Conservation (phyloP, 2,113 vertebrate species). For the Dicrurus megarhynchus region DNA sequence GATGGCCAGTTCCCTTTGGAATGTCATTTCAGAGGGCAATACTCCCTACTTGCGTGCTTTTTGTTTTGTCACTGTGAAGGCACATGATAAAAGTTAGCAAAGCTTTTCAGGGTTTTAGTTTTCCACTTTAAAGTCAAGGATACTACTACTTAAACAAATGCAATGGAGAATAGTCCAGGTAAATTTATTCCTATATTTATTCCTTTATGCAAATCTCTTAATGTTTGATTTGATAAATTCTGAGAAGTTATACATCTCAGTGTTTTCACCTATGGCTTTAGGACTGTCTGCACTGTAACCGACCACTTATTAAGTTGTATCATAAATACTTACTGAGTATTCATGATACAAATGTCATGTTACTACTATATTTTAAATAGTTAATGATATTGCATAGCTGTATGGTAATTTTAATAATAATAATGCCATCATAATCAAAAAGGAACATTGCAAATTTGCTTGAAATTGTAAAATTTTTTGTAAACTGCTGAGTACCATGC, state of each 20-base stretch:
- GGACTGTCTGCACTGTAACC: background rate
- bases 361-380: background rate
- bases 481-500: background rate
- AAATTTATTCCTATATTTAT: background rate
- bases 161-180: background rate
- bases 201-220: background rate
- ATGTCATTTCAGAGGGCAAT: background rate
- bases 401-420: background rate
- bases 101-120: background rate
- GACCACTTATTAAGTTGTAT: background rate
- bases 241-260: background rate
- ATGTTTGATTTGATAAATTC: background rate
- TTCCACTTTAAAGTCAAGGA: background rate
- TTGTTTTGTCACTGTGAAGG: background rate
- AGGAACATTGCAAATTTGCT: background rate
- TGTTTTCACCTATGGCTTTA: background rate
- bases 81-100: background rate
- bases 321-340: background rate
- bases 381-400: background rate
- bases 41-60: background rate
- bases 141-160: background rate
- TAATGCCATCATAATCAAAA: background rate
- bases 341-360: background rate
- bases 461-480: background rate
- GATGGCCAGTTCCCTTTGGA: no score